Percentiles rank a stretch among this genome's conserved stretches.
phyloP scores from a whole-genome alignment of 2,797 vertebrate genomes.

The Cercopithecus petaurista region DNA sequence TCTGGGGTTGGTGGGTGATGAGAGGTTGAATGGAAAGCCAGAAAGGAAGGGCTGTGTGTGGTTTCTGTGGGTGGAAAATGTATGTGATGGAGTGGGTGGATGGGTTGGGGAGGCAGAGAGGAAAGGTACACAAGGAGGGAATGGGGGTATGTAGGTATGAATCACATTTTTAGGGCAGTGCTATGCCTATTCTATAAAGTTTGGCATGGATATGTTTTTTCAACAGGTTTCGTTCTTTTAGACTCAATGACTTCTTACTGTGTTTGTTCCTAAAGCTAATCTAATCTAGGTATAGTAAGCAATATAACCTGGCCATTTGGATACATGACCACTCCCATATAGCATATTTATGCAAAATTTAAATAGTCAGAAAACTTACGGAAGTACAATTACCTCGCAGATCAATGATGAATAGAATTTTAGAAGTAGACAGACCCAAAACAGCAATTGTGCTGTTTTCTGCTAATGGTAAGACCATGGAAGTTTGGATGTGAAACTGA shows the following conservation, averaged over 20 bases:
- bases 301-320: neutral
- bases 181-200: neutral
- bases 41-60: neutral
- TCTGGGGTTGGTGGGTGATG: slow-evolving; percentile 37
- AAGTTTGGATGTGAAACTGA: neutral
- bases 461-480: neutral
- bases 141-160: neutral
- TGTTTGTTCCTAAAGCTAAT: slow-evolving; percentile 11
- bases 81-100: neutral
- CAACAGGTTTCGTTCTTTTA: neutral
- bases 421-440: neutral
- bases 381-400: neutral
- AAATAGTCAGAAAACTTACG: slow-evolving; percentile 33
- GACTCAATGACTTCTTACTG: slow-evolving; percentile 27
- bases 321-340: neutral
- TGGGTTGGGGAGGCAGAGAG: neutral
- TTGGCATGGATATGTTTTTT: neutral
- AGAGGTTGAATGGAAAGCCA: slow-evolving; percentile 40
- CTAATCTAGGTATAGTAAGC: neutral
- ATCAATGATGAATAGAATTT: neutral
- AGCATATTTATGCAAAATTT: neutral
- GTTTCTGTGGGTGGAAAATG: slow-evolving; percentile 44
- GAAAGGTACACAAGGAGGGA: neutral
- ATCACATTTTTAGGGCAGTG: neutral
- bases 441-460: neutral